Evolutionary conservation across 2,113 vertebrate species (phyloP).

Genomic region (Labeo rohita): DNA sequence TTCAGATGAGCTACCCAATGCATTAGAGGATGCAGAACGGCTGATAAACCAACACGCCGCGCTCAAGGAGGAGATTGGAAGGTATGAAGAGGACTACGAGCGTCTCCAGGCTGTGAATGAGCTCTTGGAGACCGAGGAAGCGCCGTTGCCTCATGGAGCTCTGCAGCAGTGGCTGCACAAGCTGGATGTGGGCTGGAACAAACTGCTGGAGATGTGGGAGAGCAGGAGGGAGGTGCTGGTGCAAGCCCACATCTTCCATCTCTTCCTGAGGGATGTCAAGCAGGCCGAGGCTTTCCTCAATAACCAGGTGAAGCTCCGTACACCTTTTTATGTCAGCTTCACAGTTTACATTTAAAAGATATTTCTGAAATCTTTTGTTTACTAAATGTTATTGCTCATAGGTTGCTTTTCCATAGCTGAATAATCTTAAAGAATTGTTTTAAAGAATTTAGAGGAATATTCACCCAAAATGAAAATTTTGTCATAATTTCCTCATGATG

Average conservation of each 20-base stretch:
- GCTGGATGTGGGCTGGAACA: slow-evolving; percentile 90
- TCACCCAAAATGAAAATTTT: no score
- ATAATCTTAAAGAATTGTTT: no score
- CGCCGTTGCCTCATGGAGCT: slow-evolving; percentile 82
- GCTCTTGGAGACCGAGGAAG: slow-evolving; percentile 86
- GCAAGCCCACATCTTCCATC: slow-evolving; percentile 90
- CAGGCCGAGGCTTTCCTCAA: slow-evolving; percentile 83
- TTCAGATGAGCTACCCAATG: slow-evolving; percentile 79
- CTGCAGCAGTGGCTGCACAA: slow-evolving; percentile 95
- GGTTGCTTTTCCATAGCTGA: no score
- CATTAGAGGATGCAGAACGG: slow-evolving; percentile 82
- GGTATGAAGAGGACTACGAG: slow-evolving; percentile 89
- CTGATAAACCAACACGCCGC: slow-evolving; percentile 85
- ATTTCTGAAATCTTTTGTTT: background rate
- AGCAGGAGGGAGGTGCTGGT: slow-evolving; percentile 83
- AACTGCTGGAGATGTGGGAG: slow-evolving; percentile 93
- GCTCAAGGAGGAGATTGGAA: slow-evolving; percentile 93
- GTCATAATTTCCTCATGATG: no score
- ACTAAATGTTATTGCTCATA: no score
- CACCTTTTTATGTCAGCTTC: background rate
- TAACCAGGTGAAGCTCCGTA: slow-evolving; percentile 82
- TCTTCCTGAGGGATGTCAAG: slow-evolving; percentile 88
- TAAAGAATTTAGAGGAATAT: no score
- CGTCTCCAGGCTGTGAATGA: slow-evolving; percentile 90
- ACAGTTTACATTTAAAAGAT: background rate